Percentiles rank a stretch among this genome's conserved stretches.
phyloP scores from a whole-genome alignment of 2,797 vertebrate species.

The Glossophaga mutica region DNA sequence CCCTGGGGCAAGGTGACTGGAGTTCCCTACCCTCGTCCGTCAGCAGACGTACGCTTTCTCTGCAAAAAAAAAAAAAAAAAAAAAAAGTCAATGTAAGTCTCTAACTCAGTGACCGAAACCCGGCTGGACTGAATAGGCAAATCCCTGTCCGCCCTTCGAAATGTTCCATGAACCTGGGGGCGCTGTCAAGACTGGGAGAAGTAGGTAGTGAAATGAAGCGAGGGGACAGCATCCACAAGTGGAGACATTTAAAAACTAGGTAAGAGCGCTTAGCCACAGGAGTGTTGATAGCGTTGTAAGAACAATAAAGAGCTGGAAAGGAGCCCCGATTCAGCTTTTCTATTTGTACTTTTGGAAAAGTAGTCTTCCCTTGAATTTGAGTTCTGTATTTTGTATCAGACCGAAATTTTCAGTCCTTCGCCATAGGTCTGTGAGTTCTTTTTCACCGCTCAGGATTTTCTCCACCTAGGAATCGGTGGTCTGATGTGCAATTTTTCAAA shows the following conservation, averaged over 20 bases:
- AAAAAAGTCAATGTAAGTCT: fast-evolving
- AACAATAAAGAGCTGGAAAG: neutral
- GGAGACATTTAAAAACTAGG: neutral
- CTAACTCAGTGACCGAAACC: neutral
- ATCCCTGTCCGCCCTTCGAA: neutral
- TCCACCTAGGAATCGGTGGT: neutral
- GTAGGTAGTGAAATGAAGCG: neutral
- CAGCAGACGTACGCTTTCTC: neutral
- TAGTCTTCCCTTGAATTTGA: neutral
- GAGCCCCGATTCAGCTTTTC: neutral
- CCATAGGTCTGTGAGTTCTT: neutral
- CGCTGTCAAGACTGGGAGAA: neutral
- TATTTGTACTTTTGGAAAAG: neutral
- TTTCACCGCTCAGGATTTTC: neutral
- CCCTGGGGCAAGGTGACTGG: too few species aligned
- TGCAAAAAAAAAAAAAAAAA: too few species aligned
- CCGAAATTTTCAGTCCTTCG: neutral
- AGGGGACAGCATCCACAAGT: neutral
- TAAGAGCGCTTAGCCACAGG: neutral
- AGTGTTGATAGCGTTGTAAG: neutral
- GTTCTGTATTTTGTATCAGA: neutral
- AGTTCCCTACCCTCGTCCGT: neutral
- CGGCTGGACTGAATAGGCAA: neutral
- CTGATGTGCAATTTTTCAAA: neutral
- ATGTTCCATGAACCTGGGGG: neutral